phyloP scores from a whole-genome alignment of 2,113 vertebrate species.

The Nymphicus hollandicus region DNA sequence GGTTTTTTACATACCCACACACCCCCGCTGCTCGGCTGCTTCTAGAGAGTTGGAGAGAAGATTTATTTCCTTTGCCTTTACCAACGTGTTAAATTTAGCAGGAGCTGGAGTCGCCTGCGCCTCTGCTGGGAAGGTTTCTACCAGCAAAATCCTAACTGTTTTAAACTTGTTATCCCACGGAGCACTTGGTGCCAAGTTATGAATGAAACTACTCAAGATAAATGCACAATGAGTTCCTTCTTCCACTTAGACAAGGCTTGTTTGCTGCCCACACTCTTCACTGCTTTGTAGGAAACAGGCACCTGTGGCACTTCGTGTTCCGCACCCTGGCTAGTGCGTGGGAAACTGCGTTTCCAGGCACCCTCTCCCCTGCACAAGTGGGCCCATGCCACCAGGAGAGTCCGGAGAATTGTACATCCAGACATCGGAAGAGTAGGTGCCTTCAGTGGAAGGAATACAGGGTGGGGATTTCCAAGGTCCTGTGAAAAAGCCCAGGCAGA shows the following conservation, averaged over 20 bases:
- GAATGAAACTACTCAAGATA: background rate
- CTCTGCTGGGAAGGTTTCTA: background rate
- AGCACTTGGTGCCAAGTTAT: background rate
- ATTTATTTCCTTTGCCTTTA: background rate
- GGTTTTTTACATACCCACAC: background rate
- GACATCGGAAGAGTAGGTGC: background rate
- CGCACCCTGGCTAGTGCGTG: accelerated
- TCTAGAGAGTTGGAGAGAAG: background rate
- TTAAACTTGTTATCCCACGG: background rate
- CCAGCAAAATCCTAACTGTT: constrained; percentile 27
- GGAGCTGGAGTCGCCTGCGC: background rate
- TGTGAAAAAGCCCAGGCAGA: background rate
- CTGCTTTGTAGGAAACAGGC: background rate
- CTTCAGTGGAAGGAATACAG: background rate
- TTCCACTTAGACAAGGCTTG: background rate
- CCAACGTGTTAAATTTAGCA: background rate
- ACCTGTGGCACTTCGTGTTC: accelerated
- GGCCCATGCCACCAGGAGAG: no score
- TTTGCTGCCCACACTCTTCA: accelerated
- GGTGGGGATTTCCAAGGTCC: background rate
- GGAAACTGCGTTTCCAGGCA: background rate
- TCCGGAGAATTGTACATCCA: accelerated
- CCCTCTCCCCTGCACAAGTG: accelerated
- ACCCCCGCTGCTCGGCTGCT: background rate
- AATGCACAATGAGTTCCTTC: background rate